Base-by-base conservation (phyloP, 2,888 invertebrate species). In the Dilophus febrilis region DNA sequence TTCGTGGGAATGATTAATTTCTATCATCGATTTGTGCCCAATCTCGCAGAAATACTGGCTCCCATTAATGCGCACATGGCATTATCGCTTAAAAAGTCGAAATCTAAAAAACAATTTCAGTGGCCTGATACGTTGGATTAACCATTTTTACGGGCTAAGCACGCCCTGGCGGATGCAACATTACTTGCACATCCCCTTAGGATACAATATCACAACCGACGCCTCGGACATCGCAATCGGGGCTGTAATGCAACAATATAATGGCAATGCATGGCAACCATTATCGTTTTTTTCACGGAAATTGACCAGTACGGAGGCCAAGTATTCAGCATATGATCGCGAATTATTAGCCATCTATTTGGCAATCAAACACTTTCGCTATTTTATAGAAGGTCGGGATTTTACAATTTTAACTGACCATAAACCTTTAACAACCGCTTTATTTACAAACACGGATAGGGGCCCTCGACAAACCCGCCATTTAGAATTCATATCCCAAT, bases 391-490 rank as follows among this genome's bases (percentile, higher is more conserved):
- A 32, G 32, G 38, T 31, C 29, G 29, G 4, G 4, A 19, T 1
- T 18, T 37, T 17, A 30, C 18, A 16, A 29, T 37, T n/a, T 37
- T 11, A n/a, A 37, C 37, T 4, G 18, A 37, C 17, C 37, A 37
- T 16, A 37, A 37, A 18, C 29, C 37, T 5, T 30, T 37, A 29
- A 37, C 22, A 2, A 31, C 11, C 17, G 38, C 38, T 2, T 32
- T 32, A 10, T 22, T 4, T 32, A 42, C 43, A 19, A 45, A 40
- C 27, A 36, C 36, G 3, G 45, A 42, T 5, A 36, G 29, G 22
- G 39, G 39, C 19, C 42, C 42, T 5, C 35, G 38, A 19, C 44
- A 42, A 38, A 39, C 34, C n/a, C 27, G 41, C 11, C 42, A 42
- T 28, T 34, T 44, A 14, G 44, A 42, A 26, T 42, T 27, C 40